Conservation (phyloP, 1,140 invertebrate genomes). For the Nymphalis io region DNA sequence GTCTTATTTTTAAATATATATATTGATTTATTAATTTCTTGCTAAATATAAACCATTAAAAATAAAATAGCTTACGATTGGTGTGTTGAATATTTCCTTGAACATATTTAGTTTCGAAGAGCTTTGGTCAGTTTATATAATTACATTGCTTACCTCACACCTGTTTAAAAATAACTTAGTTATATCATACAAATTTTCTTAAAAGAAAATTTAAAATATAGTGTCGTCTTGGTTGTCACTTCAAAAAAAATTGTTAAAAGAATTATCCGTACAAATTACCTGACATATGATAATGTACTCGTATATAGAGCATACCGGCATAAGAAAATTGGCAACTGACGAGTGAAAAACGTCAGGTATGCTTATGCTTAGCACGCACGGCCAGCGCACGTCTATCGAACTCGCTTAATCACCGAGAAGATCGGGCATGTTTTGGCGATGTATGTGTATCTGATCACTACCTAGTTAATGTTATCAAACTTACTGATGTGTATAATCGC, state of each 20-base stretch:
- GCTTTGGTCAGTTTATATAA: conserved; percentile 45
- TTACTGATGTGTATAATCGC: conserved; percentile 66
- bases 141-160: conserved; percentile 41
- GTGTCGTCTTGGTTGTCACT: neutral
- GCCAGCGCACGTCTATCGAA: conserved; percentile 58
- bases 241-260: conserved; percentile 17
- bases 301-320: conserved; percentile 35
- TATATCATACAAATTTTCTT: conserved; percentile 2
- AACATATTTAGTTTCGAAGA: conserved; percentile 26
- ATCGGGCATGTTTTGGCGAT: conserved; percentile 60
- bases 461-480: conserved; percentile 69
- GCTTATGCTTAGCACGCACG: conserved; percentile 55
- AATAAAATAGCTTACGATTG: neutral
- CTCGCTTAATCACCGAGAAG: conserved; percentile 64
- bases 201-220: neutral
- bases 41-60: no score
- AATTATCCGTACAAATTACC: conserved; percentile 44
- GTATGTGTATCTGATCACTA: conserved; percentile 56
- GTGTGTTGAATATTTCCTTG: conserved; percentile 18
- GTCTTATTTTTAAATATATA: no score
- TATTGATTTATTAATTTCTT: no score
- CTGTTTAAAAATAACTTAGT: conserved; percentile 58
- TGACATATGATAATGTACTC: conserved; percentile 46
- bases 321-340: conserved; percentile 55
- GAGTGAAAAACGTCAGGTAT: conserved; percentile 55